These are phyloP conservation scores for Pardosa pseudoannulata DNA, from an alignment of 2,888 invertebrate genomes.

Conservation along the genomic window DNA sequence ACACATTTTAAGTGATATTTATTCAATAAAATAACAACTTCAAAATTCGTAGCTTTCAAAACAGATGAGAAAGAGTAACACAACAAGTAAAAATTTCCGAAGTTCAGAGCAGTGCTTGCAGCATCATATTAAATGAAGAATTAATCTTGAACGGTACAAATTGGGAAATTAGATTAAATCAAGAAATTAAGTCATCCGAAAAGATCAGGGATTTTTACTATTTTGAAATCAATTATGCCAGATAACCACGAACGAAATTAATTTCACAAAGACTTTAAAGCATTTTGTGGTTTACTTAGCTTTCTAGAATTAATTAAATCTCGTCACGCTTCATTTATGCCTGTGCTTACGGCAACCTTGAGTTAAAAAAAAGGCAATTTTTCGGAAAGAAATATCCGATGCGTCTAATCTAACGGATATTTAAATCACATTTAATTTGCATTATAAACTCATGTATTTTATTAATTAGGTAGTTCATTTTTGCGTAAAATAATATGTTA, in stretches of 20 bases:
- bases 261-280: neutral
- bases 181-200: neutral
- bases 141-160: too few relatives aligned
- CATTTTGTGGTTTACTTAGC: conserved; percentile 1
- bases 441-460: conserved; percentile 4
- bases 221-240: neutral
- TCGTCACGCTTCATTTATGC: neutral
- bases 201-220: neutral
- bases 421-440: conserved; percentile 1
- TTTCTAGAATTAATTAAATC: conserved; percentile 4
- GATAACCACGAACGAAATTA: neutral
- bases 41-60: too few relatives aligned
- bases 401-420: neutral
- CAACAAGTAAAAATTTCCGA: too few relatives aligned
- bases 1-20: too few relatives aligned
- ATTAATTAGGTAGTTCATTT: conserved; percentile 4
- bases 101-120: too few relatives aligned
- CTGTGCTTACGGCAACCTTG: neutral
- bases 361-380: neutral
- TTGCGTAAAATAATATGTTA: neutral
- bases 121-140: too few relatives aligned
- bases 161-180: too few relatives aligned
- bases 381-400: neutral
- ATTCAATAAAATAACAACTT: too few relatives aligned
- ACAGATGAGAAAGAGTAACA: too few relatives aligned